Conservation (phyloP, 2,888 invertebrate species). For the Ctena decussata region DNA sequence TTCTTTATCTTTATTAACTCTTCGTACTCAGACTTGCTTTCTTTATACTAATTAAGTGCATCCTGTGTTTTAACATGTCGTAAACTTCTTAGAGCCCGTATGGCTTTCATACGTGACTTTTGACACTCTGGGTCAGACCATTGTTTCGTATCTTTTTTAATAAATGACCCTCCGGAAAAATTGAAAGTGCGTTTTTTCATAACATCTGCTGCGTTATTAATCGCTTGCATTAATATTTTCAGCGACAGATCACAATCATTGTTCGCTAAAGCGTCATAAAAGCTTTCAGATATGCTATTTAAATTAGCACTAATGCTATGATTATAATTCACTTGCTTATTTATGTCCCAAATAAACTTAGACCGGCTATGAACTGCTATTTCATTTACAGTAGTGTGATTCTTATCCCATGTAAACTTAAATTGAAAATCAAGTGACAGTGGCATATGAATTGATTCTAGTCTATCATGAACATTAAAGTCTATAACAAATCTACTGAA, state of each 20-base stretch:
- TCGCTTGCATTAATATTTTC: not conserved
- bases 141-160: not conserved
- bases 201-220: not conserved
- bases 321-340: not conserved
- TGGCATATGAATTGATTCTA: slow-evolving; percentile 3
- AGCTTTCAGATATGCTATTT: not conserved
- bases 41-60: not conserved
- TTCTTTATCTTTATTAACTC: not conserved
- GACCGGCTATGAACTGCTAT: not conserved
- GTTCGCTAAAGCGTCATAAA: not conserved
- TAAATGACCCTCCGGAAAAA: not conserved
- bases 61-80: not conserved
- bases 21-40: not conserved
- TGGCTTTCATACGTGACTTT: not conserved
- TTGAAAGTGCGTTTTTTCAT: not conserved
- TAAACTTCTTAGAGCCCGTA: not conserved
- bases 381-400: not conserved
- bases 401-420: not conserved
- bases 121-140: not conserved
- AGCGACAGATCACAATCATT: not conserved
- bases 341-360: not conserved
- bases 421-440: not conserved
- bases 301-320: not conserved
- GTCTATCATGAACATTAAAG: not conserved
- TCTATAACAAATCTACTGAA: not conserved